A percentile compares a stretch with the other conserved stretches of the same genome.
Evolutionary conservation across 2,113 vertebrate species (phyloP).

Genomic region (Nestor notabilis): DNA sequence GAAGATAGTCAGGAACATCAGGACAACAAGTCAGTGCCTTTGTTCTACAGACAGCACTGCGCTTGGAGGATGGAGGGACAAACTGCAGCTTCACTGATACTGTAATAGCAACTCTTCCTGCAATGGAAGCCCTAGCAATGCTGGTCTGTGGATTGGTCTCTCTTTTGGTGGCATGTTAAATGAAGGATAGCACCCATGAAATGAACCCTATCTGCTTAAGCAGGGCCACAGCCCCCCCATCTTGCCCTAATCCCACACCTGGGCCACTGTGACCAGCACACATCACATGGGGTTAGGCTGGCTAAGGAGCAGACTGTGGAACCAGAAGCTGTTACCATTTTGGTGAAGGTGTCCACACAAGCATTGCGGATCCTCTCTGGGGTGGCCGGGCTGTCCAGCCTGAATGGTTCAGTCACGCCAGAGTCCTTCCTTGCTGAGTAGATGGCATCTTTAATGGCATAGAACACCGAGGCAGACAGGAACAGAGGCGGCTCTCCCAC

Average conservation of each 20-base stretch:
- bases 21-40: neutral
- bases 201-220: neutral
- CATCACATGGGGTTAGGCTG: neutral
- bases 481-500: slow-evolving; percentile 95
- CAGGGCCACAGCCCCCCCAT: neutral
- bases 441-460: slow-evolving; percentile 93
- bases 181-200: neutral
- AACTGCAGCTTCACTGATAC: neutral
- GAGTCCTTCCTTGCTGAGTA: slow-evolving; percentile 73
- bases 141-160: neutral
- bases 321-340: slow-evolving; percentile 78
- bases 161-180: neutral
- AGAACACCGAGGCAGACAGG: slow-evolving; percentile 91
- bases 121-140: neutral
- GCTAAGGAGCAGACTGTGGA: neutral
- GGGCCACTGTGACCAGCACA: neutral
- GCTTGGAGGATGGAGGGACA: neutral
- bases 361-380: slow-evolving; percentile 91
- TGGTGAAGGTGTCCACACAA: slow-evolving; percentile 89
- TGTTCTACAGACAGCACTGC: neutral
- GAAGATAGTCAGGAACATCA: neutral
- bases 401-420: slow-evolving; percentile 75
- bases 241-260: neutral
- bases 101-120: neutral
- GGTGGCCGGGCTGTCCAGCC: slow-evolving; percentile 92